phyloP scores from a whole-genome alignment of 2,113 vertebrate species.

The Microtus richardsoni region DNA sequence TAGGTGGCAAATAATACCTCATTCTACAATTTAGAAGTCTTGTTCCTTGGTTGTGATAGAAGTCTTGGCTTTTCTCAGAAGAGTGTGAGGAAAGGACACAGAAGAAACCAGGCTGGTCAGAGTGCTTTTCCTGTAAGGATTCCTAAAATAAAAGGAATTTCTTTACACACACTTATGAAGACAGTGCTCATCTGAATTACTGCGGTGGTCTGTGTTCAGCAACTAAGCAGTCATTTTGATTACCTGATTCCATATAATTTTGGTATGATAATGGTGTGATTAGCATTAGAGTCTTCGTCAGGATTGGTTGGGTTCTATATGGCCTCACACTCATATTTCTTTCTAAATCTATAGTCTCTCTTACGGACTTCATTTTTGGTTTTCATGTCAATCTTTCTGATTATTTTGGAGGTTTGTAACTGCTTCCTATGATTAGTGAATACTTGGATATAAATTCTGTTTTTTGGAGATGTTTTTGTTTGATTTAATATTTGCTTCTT shows the following conservation, averaged over 20 bases:
- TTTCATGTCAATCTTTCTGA: not conserved
- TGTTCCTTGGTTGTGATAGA: not conserved
- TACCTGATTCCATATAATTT: not conserved
- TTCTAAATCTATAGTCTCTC: not conserved
- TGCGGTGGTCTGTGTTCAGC: not conserved
- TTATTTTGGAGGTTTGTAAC: not conserved
- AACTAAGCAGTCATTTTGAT: not conserved
- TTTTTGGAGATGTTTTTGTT: not conserved
- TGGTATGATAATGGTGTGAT: not conserved
- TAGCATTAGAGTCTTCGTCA: not conserved
- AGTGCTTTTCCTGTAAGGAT: not conserved
- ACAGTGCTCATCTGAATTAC: not conserved
- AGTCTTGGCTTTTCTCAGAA: not conserved
- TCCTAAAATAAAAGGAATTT: not conserved
- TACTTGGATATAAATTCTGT: not conserved
- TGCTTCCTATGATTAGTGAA: not conserved
- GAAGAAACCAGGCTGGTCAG: not conserved
- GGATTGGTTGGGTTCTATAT: not conserved
- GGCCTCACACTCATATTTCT: not conserved
- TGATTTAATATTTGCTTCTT: not conserved
- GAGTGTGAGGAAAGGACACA: not conserved
- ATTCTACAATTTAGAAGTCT: not conserved
- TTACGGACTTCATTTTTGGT: not conserved
- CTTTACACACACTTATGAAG: too few species aligned
- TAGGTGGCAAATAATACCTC: not conserved